Evolutionary conservation across 2,113 vertebrate species (phyloP).

Genomic region (Phylloscopus whistleri): DNA sequence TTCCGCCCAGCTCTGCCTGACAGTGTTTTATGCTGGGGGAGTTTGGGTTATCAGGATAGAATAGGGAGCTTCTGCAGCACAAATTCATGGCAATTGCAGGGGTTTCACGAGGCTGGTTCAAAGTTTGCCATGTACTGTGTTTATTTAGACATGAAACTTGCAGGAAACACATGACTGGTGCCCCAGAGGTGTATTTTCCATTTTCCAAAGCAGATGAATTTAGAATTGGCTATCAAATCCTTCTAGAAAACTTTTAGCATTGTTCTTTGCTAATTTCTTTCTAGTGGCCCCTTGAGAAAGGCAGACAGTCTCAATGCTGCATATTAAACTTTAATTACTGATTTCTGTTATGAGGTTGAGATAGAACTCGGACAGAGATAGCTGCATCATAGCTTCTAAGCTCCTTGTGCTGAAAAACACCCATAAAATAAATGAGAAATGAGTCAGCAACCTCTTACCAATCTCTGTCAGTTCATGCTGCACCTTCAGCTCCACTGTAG

Average conservation of each 20-base stretch:
- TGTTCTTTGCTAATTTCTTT: slow-evolving; percentile 50
- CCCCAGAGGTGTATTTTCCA: slow-evolving; percentile 12
- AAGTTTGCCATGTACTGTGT: neutral
- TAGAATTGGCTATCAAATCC: slow-evolving; percentile 55
- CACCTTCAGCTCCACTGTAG: slow-evolving; percentile 22
- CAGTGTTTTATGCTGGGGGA: neutral
- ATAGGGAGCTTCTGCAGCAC: neutral
- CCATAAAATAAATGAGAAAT: slow-evolving; percentile 43
- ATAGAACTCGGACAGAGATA: neutral
- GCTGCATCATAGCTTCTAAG: slow-evolving; percentile 15
- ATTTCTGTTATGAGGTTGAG: slow-evolving; percentile 2
- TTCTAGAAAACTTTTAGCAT: slow-evolving; percentile 20
- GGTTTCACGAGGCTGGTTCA: neutral
- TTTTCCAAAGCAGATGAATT: slow-evolving; percentile 52
- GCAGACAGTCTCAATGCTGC: slow-evolving; percentile 22
- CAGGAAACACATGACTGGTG: neutral
- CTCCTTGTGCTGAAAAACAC: neutral
- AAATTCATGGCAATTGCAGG: neutral
- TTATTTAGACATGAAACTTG: slow-evolving; percentile 6
- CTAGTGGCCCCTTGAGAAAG: slow-evolving; percentile 32
- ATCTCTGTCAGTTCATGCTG: slow-evolving; percentile 7
- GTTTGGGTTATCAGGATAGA: neutral
- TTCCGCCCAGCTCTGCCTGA: neutral
- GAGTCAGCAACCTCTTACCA: slow-evolving; percentile 33
- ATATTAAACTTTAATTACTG: slow-evolving; percentile 65